A percentile compares a stretch with the other conserved stretches of the same genome.
Evolutionary conservation across 2,113 vertebrate genomes (phyloP).

Genomic region (Corydoras sp.): DNA sequence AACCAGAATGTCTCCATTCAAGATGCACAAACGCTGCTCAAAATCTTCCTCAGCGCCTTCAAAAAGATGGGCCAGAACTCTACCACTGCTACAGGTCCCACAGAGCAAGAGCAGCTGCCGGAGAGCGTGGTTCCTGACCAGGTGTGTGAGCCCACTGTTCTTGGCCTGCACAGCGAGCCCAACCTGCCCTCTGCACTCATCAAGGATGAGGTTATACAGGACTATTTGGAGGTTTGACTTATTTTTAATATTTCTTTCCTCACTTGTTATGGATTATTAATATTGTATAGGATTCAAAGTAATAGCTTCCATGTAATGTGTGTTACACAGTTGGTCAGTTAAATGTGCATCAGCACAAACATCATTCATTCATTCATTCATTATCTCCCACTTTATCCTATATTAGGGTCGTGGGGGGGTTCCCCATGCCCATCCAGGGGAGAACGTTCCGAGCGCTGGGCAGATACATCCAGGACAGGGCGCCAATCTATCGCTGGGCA

Average conservation of each 20-base stretch:
- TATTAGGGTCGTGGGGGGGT: no score
- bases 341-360: no score
- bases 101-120: background rate
- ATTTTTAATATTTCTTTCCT: background rate
- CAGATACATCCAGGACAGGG: no score
- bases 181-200: background rate
- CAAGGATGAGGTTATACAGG: background rate
- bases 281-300: no score
- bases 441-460: no score
- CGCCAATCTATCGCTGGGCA: no score
- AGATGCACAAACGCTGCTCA: constrained; percentile 64
- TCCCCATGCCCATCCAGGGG: no score
- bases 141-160: background rate
- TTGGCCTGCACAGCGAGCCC: background rate
- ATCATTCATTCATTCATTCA: no score
- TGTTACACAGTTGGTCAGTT: no score
- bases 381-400: no score
- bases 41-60: constrained; percentile 63
- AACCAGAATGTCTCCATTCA: constrained; percentile 41
- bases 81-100: constrained; percentile 9
- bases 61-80: constrained; percentile 59
- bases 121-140: background rate
- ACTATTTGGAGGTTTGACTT: background rate
- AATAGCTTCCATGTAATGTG: no score
- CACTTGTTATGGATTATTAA: no score